These are phyloP conservation scores for Heliopora coerulea DNA, from an alignment of 92 coral and sea anemone genomes.

Conservation along the genomic window DNA sequence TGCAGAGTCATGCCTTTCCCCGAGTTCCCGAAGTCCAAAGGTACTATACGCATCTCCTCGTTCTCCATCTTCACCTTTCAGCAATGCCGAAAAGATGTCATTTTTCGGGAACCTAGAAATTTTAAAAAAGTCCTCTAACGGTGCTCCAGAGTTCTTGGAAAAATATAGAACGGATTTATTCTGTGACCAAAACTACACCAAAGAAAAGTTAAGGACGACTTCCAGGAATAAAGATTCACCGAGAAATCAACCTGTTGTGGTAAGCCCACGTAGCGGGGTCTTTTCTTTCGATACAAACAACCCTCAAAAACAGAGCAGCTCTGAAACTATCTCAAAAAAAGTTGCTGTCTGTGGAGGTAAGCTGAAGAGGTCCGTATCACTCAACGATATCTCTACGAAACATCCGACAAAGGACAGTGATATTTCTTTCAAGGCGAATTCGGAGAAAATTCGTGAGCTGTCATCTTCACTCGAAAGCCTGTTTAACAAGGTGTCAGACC, in stretches of 20 bases:
- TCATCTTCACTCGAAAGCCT: conserved; percentile 1
- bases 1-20: neutral
- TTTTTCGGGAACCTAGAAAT: neutral
- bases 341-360: neutral
- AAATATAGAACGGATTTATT: conserved; percentile 5
- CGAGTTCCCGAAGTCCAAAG: neutral
- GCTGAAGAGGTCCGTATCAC: neutral
- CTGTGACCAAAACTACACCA: neutral
- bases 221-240: conserved; percentile 1
- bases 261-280: neutral
- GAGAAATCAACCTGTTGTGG: conserved; percentile 7
- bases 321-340: neutral
- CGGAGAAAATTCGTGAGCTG: conserved; percentile 4
- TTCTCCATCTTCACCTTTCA: neutral
- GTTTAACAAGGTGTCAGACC: neutral
- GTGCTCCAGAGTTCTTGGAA: neutral
- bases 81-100: neutral
- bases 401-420: neutral
- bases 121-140: neutral
- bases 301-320: neutral
- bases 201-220: conserved; percentile 11
- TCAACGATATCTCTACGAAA: neutral
- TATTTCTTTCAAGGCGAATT: neutral
- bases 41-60: neutral
- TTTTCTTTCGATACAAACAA: neutral